phyloP scores from a whole-genome alignment of 2,113 vertebrate genomes.

The Oxyruncus cristatus region DNA sequence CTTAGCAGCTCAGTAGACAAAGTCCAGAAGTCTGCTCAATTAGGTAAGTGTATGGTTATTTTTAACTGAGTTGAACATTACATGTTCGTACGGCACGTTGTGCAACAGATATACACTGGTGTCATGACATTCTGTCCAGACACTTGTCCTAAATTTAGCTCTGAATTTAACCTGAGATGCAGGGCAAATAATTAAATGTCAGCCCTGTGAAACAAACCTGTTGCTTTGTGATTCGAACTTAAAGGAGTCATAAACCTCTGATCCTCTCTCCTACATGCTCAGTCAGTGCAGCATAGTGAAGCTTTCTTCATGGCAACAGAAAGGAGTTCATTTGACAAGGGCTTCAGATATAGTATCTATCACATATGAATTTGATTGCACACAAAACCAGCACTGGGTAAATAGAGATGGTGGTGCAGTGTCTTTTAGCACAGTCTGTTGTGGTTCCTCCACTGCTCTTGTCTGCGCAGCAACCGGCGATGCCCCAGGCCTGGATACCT shows the following conservation, averaged over 20 bases:
- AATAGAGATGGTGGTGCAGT: not conserved
- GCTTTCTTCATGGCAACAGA: not conserved
- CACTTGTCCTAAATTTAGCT: conserved; percentile 55
- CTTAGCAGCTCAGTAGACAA: not conserved
- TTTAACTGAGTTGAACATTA: conserved; percentile 50
- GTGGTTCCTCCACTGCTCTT: not conserved
- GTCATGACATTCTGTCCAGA: conserved; percentile 67
- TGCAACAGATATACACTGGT: conserved; percentile 36
- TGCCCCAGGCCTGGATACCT: not conserved
- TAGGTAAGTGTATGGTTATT: conserved; percentile 53
- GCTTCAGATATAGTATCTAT: not conserved
- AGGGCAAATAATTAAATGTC: conserved; percentile 58
- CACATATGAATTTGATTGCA: not conserved
- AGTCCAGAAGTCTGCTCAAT: conserved; percentile 38
- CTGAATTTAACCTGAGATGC: conserved; percentile 48
- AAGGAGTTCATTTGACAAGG: not conserved
- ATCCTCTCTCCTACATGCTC: not conserved
- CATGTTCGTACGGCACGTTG: conserved; percentile 24
- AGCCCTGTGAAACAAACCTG: conserved; percentile 26
- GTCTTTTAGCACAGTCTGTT: not conserved
- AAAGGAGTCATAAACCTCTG: not conserved
- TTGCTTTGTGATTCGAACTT: not conserved
- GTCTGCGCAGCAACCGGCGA: not conserved
- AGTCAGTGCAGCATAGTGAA: not conserved
- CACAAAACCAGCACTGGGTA: not conserved